Evolutionary conservation across 2,888 invertebrate species (phyloP), one percentile per base, ranked within the genome.

Genomic region (Penaeus monodon): DNA sequence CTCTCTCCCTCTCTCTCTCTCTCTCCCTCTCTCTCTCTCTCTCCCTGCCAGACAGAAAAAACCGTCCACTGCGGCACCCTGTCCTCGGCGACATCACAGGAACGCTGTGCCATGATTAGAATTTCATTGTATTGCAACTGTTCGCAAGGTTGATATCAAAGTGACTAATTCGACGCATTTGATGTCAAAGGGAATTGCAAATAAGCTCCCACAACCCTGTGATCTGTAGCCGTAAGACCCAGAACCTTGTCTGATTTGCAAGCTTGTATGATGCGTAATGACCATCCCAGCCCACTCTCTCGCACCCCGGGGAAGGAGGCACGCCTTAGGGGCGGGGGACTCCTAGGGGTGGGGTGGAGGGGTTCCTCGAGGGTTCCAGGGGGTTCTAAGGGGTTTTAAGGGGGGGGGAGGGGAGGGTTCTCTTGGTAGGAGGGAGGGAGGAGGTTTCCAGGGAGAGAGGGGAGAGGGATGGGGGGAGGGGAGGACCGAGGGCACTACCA

Each of bases 51-150:
- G 73, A 73, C 73, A 33, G 29, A 29, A 73, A 38, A 73, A 77
- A 17, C 77, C 17, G 17, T 68, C 24, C 44, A 66, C 68, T n/a
- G 81, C 33, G 81, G 65, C 81, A 68, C 68, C 81, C 33, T 38
- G 38, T n/a, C 38, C 57, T 63, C 66, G 24, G 68, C 38, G 76
- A 76, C 83, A 83, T 83, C 83, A 83, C 64, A 83, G 83, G 57
- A 73, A 64, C 24, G 64, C 57, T 38, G 65, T 24, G 73, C 57
- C 73, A 83, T 83, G 76, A 83, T 83, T 76, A 83, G 83, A 83
- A 83, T 83, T 83, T 83, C 83, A 83, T 83, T 83, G 83, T 83
- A 74, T 74, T 83, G 83, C 83, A 83, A 83, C 73, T 83, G 83
- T 83, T 83, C 83, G 83, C 83, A 57, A 83, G 83, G 76, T 83